Base-by-base conservation (phyloP, 2,113 vertebrate species). In the Trogon melanurus region DNA sequence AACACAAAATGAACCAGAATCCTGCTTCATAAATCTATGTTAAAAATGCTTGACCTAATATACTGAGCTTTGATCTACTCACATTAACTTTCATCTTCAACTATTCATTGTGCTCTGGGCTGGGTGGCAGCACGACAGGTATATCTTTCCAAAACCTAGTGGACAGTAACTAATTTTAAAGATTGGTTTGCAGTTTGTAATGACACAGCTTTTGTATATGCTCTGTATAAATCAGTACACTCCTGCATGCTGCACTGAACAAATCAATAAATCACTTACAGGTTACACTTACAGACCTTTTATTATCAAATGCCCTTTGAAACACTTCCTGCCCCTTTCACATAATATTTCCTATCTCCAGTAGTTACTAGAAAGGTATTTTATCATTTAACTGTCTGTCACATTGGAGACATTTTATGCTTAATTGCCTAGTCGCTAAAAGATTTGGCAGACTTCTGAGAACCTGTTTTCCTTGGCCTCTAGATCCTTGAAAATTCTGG, bases 131-230 rank as follows among this genome's bases (percentile, higher is more conserved):
- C 83, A 89, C 76, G 79, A 96, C 91, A 95, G 86, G 95, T 92
- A 44, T 79, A 96, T 82, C 78, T 57, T 81, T 96, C 91, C 86
- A 79, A 79, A 95, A 87, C 66, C 80, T 89, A 79, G 38, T 92
- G 91, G 94, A 89, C 86, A 94, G 95, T 95, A 91, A 91, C 91
- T 96, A 92, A 97, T 96, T 93, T 82, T 93, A 91, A 96, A 96
- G 95, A 95, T 94, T 93, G 91, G 83, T 87, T 93, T 95, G 93
- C 88, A 92, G 73, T 94, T 92, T 92, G 86, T 62, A 93, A 89
- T 75, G 95, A 66, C 83, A 93, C 4, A 5, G 41, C n/a, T 94
- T 73, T 75, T 94, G 93, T 89, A 57, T 75, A 72, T 92, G 83
- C 79, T 75, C 65, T 71, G 75, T 91, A 89, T 94, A 96, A 96